Evolutionary conservation across 2,888 invertebrate species (phyloP), one percentile per base, ranked within the genome.

Genomic region (Erebia epiphron): DNA sequence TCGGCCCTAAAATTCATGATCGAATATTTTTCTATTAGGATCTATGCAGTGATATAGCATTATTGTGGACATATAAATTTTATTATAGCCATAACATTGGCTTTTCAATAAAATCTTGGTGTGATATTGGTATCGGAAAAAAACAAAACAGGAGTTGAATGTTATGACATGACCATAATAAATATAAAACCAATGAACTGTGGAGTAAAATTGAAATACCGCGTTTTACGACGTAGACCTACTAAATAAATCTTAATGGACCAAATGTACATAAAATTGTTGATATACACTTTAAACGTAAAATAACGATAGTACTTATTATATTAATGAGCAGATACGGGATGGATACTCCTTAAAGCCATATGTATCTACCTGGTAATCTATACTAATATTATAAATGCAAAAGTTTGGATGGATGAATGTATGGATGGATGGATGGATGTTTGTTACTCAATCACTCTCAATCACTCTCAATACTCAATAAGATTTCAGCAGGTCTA

Each of bases 61-160:
- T n/a, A n/a, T 69, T 70, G 67, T 62, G 81, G 80, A 86, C 84
- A 81, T 82, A 82, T 82, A 82, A 79, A 78, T 86, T 90, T 89
- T 86, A 90, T 81, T 85, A 83, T 79, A 78, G 79, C 80, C 79
- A 83, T 88, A 86, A 87, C 84, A 87, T 85, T 78, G 85, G 82
- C 84, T 88, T 71, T 86, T 82, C 84, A 84, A 89, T 89, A 89
- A 86, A 86, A 86, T 77, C 75, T 81, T 80, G 76, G 79, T 84
- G 81, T 83, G 84, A 80, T 80, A 82, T 78, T 79, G 73, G 75
- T 79, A 74, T 79, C 78, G 79, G 58, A 57, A 71, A 77, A 82
- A 82, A 84, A 87, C 82, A 86, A 85, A 81, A 83, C 81, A 82
- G 83, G 78, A 85, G 82, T 84, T 80, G 72, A 73, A 80, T 82